Percentiles rank a stretch among this genome's conserved stretches.
phyloP scores from a whole-genome alignment of 2,888 invertebrate species.

The Harpalus rubripes region DNA sequence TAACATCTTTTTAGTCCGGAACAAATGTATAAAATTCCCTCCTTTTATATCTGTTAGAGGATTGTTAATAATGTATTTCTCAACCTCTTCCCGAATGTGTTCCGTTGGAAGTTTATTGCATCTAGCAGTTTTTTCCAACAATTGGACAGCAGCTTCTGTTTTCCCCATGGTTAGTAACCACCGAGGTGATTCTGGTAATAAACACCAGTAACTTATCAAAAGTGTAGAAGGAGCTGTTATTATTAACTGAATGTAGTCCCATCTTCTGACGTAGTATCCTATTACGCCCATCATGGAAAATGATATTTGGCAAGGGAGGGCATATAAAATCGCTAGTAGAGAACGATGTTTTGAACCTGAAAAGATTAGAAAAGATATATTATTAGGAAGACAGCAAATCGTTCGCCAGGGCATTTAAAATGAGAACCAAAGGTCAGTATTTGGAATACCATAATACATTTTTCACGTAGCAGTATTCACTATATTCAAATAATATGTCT shows the following conservation, averaged over 20 bases:
- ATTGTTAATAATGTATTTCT: conserved; percentile 48
- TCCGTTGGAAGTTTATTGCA: conserved; percentile 76
- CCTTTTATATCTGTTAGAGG: conserved; percentile 66
- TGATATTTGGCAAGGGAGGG: conserved; percentile 85
- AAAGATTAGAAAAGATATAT: background rate
- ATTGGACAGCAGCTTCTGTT: conserved; percentile 74
- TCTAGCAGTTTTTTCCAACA: conserved; percentile 75
- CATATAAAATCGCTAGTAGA: conserved; percentile 82
- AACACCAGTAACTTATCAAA: conserved; percentile 76
- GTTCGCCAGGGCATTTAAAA: too few species aligned
- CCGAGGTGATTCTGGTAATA: conserved; percentile 78
- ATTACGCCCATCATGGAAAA: conserved; percentile 81
- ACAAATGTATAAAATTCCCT: conserved; percentile 84
- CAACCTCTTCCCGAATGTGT: conserved; percentile 71
- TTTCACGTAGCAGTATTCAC: too few species aligned
- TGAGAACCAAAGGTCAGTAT: too few species aligned
- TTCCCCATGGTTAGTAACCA: conserved; percentile 77
- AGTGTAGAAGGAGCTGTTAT: conserved; percentile 80
- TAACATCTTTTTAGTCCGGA: conserved; percentile 81
- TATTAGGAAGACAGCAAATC: too few species aligned
- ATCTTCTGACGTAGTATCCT: conserved; percentile 78
- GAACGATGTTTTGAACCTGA: conserved; percentile 74
- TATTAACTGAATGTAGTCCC: conserved; percentile 84
- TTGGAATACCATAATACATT: too few species aligned
- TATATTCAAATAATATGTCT: too few species aligned